Evolutionary conservation across 2,888 invertebrate genomes (phyloP), one percentile per base, ranked within the genome.

Genomic region (Cheilosia pagana): DNA sequence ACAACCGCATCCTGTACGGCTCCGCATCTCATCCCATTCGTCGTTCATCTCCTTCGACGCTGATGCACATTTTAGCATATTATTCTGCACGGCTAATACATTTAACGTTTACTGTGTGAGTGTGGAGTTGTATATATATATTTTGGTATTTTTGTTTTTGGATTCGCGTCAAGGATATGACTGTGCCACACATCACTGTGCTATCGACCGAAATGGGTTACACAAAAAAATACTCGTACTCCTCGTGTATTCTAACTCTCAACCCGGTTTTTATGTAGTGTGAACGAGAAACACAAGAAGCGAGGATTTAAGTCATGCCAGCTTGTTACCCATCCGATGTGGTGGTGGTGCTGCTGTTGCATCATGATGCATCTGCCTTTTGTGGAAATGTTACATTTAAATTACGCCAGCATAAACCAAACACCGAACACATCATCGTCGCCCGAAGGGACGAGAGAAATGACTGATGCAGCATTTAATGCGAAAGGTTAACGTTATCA

Each of bases 1-100:
- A 43, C 19, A 12, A 10, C 62, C 16, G 41, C 65, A 62, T 57
- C 59, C 35, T 52, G 19, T n/a, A n/a, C 43, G 10, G 31, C 48
- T 43, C 72, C 23, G 28, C 57, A 43, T 55, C 60, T 19, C 60
- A 48, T 48, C 48, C 72, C 68, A 75, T 78, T 50, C 63, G 59
- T 79, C 79, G 79, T 83, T 63, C 74, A 83, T 75, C 75, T 83
- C 79, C 19, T 41, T 65, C 41, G 75, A 8, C 45, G 5, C 45
- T 8, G 75, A 85, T 85, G 83, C 83, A 85, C 83, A 85, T 85
- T 85, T 83, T 79, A 85, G 74, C 79, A 85, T 79, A 75, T 75
- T 79, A 85, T 79, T 79, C 75, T 65, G 79, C 68, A 79, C 53
- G 79, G 79, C 79, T 75, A 85, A 85, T 85, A 79, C 83, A 63